These are phyloP conservation scores for Syngnathus rostellatus DNA, from an alignment of 2,797 vertebrate genomes.

Conservation along the genomic window DNA sequence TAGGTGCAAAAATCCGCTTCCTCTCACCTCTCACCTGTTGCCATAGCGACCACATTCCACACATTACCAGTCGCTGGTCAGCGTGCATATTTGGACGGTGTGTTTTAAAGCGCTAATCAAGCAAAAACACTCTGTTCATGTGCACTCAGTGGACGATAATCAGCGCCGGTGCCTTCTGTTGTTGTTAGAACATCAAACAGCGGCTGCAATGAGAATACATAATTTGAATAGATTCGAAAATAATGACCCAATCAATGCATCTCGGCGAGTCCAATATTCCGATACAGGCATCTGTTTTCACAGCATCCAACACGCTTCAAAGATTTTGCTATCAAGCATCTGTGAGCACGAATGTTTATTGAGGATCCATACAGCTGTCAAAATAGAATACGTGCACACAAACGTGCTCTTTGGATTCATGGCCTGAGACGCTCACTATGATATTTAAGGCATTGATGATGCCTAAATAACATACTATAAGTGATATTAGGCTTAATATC, in stretches of 20 bases:
- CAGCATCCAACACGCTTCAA: neutral
- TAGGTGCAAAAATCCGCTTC: constrained; percentile 47
- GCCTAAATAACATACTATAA: too few species aligned
- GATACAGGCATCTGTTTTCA: neutral
- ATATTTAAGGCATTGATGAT: too few species aligned
- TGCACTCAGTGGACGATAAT: neutral
- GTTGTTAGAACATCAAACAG: constrained; percentile 1
- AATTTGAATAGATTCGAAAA: neutral
- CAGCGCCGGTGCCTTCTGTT: neutral
- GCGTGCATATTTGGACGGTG: constrained; percentile 27
- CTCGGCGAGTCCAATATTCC: neutral
- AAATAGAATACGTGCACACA: neutral
- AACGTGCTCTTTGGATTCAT: neutral
- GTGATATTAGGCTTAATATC: too few species aligned
- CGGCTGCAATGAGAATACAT: neutral
- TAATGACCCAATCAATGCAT: constrained; percentile 5
- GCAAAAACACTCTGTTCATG: neutral
- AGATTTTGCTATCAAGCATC: neutral
- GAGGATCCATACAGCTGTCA: neutral
- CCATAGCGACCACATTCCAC: constrained; percentile 62
- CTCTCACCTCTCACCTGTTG: constrained; percentile 53
- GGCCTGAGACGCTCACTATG: neutral
- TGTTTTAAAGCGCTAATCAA: constrained; percentile 1
- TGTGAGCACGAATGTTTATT: neutral
- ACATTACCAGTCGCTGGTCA: constrained; percentile 36